Percentiles rank a stretch among this genome's conserved stretches.
Conservation (phyloP, 2,888 invertebrate genomes). For the Apodemia duryi region DNA sequence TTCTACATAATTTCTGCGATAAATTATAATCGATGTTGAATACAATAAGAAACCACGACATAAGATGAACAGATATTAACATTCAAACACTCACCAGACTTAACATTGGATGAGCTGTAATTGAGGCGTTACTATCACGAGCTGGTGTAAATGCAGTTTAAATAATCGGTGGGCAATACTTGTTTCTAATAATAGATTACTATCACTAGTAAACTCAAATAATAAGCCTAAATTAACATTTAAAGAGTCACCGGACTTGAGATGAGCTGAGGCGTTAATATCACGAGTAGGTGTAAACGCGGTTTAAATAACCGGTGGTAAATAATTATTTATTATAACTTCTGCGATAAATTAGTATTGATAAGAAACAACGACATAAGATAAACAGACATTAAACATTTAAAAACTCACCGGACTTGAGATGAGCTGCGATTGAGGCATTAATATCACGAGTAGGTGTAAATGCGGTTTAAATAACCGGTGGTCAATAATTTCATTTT, state of each 20-base stretch:
- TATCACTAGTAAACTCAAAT: too few relatives aligned
- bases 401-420: background rate
- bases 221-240: too few relatives aligned
- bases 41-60: background rate
- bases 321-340: background rate
- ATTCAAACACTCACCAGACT: background rate
- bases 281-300: slow-evolving; percentile 26
- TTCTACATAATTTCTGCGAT: background rate
- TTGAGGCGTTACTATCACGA: slow-evolving; percentile 16
- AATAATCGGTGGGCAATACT: slow-evolving; percentile 50
- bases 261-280: slow-evolving; percentile 6
- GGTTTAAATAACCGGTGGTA: slow-evolving; percentile 45
- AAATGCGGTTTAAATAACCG: slow-evolving; percentile 41
- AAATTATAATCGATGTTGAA: background rate
- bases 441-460: slow-evolving; percentile 21
- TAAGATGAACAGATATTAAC: background rate
- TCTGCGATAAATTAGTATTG: background rate
- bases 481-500: slow-evolving; percentile 49
- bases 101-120: background rate
- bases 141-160: slow-evolving; percentile 29
- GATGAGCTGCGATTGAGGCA: slow-evolving; percentile 9
- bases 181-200: slow-evolving; percentile 11
- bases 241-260: background rate
- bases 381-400: background rate
- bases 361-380: background rate